Evolutionary conservation across 2,113 vertebrate genomes (phyloP).

Genomic region (Jacana jacana): DNA sequence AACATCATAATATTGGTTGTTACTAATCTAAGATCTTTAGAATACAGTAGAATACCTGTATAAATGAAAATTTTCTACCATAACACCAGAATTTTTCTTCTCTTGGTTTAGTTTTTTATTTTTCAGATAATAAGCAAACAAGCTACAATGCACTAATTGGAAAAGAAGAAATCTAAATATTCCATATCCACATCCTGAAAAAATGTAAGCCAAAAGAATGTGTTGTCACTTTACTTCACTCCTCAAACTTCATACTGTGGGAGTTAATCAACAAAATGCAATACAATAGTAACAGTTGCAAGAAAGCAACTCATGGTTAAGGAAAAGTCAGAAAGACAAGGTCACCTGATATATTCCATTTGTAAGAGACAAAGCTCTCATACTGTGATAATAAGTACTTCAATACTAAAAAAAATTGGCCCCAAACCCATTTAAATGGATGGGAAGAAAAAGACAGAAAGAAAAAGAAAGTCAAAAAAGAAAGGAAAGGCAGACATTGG

Average conservation of each 20-base stretch:
- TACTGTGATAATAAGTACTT: background rate
- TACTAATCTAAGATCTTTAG: background rate
- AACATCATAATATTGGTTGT: background rate
- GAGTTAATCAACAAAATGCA: background rate
- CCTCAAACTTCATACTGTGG: background rate
- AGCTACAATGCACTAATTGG: background rate
- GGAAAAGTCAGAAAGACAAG: background rate
- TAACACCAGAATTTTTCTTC: background rate
- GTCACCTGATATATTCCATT: background rate
- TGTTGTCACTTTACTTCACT: background rate
- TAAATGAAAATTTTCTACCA: background rate
- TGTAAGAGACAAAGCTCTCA: background rate
- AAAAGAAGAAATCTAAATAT: background rate
- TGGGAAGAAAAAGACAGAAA: background rate
- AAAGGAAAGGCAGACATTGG: background rate
- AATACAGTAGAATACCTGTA: background rate
- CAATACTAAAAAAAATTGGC: background rate
- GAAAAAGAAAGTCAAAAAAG: too few relatives aligned
- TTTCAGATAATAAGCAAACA: background rate
- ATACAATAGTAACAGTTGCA: background rate
- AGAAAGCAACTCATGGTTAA: background rate
- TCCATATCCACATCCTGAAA: background rate
- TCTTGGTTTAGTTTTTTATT: background rate
- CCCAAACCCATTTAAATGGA: background rate
- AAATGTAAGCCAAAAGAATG: accelerated